phyloP scores from a whole-genome alignment of 2,113 vertebrate genomes.

The Coregonus clupeaformis region DNA sequence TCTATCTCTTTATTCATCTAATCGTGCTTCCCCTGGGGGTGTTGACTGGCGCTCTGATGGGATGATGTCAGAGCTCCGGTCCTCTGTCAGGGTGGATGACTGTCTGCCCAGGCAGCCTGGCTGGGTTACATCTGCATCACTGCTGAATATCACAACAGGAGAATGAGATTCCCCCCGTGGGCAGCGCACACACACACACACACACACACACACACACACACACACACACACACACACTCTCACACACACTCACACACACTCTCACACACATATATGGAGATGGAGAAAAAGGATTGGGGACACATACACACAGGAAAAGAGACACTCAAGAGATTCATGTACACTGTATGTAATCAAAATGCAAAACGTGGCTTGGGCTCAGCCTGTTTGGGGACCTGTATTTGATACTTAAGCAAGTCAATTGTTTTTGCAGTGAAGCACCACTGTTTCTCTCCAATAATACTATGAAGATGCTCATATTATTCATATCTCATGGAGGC shows the following conservation, averaged over 20 bases:
- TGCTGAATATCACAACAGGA: constrained; percentile 39
- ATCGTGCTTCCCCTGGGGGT: constrained; percentile 41
- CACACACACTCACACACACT: not conserved
- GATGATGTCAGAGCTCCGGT: constrained; percentile 54
- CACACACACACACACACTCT: too few species aligned
- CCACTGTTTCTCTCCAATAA: not conserved
- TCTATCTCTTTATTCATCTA: constrained; percentile 38
- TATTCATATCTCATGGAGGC: not conserved
- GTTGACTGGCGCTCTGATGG: constrained; percentile 45
- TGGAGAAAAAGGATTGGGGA: not conserved
- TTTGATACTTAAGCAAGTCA: not conserved
- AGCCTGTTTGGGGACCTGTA: not conserved
- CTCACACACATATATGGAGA: not conserved
- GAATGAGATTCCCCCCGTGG: constrained; percentile 27
- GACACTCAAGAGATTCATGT: not conserved
- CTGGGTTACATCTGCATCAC: constrained; percentile 36
- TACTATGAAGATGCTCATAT: not conserved
- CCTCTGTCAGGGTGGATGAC: constrained; percentile 47
- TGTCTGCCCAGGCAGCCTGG: constrained; percentile 44
- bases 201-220: too few species aligned
- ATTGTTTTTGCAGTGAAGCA: not conserved
- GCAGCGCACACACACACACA: not conserved
- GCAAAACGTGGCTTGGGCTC: not conserved
- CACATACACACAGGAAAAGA: not conserved
- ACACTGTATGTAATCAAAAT: not conserved